A percentile compares a stretch with the other conserved stretches of the same genome.
These are phyloP conservation scores for Calcarius ornatus DNA, from an alignment of 2,113 vertebrate species.

Conservation along the genomic window DNA sequence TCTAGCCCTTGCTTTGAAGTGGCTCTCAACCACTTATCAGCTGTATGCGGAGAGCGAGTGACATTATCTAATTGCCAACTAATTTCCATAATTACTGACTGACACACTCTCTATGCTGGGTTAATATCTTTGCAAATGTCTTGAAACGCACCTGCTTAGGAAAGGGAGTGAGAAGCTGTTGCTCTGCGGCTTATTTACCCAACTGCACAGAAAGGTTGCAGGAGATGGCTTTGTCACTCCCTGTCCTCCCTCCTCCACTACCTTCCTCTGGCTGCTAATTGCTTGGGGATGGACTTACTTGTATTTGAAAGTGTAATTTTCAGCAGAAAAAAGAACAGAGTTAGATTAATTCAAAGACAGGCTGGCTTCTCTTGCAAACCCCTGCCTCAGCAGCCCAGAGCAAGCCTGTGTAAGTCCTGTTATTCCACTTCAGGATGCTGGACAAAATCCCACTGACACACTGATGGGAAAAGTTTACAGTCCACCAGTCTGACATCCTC, in stretches of 20 bases:
- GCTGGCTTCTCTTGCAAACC: background rate
- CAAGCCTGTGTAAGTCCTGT: background rate
- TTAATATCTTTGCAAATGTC: constrained; percentile 64
- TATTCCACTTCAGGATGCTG: background rate
- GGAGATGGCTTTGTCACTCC: background rate
- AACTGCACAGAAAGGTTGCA: background rate
- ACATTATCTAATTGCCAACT: constrained; percentile 76
- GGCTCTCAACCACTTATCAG: constrained; percentile 56
- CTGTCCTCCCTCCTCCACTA: background rate
- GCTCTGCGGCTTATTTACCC: background rate
- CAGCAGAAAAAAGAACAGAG: background rate
- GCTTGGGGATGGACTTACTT: background rate
- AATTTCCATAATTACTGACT: constrained; percentile 74
- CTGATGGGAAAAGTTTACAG: background rate
- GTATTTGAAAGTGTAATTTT: background rate
- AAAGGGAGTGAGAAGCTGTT: background rate
- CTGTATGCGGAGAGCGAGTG: constrained; percentile 56
- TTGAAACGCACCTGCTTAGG: constrained; percentile 31
- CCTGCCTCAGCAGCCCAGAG: background rate
- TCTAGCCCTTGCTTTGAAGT: background rate
- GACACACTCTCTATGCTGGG: constrained; percentile 52
- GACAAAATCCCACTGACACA: background rate
- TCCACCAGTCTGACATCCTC: background rate
- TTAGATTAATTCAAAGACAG: background rate
- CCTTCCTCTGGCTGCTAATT: background rate